These are phyloP conservation scores for Andricus curvator DNA, from an alignment of 2,888 invertebrate species.

Conservation along the genomic window DNA sequence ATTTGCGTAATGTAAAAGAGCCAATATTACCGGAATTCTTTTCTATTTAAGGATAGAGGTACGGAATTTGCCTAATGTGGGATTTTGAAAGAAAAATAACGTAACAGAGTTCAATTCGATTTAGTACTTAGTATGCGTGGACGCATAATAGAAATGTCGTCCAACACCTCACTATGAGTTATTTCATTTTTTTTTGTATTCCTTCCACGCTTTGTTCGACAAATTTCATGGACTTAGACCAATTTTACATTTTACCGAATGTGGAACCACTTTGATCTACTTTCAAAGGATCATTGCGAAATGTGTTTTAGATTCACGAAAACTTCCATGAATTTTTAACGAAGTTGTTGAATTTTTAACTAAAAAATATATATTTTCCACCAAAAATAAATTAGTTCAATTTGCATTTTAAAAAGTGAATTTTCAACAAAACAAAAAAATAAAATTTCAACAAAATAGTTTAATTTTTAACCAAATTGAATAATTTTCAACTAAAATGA, in stretches of 20 bases:
- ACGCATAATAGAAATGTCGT: background rate
- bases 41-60: background rate
- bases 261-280: background rate
- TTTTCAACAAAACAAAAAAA: too few relatives aligned
- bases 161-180: background rate
- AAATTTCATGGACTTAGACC: background rate
- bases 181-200: slow-evolving; percentile 6
- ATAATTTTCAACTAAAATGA: too few relatives aligned
- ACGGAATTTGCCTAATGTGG: background rate
- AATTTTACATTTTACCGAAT: background rate
- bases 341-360: too few relatives aligned
- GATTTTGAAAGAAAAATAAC: background rate
- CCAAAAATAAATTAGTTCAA: too few relatives aligned
- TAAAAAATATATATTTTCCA: too few relatives aligned
- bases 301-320: too few relatives aligned
- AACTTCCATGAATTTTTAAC: too few relatives aligned
- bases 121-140: slow-evolving; percentile 9
- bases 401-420: too few relatives aligned
- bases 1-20: slow-evolving; percentile 18
- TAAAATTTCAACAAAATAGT: too few relatives aligned
- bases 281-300: background rate
- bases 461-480: too few relatives aligned
- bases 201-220: background rate
- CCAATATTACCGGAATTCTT: slow-evolving; percentile 23
- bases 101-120: slow-evolving; percentile 1